These are phyloP conservation scores for Atrina japonica DNA, from an alignment of 2,888 invertebrate genomes.

Conservation along the genomic window DNA sequence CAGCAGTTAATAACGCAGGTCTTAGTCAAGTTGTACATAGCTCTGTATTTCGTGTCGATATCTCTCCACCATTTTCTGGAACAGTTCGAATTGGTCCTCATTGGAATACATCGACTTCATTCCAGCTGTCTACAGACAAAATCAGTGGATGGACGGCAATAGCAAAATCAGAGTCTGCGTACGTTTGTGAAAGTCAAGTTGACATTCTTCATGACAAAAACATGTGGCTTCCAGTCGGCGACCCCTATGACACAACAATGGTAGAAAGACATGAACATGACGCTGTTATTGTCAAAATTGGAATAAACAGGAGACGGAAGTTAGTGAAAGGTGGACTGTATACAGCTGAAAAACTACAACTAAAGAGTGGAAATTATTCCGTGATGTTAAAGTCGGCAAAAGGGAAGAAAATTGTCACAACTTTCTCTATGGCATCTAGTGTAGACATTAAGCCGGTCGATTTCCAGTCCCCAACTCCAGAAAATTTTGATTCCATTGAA, in stretches of 20 bases:
- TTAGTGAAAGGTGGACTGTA: slow-evolving; percentile 11
- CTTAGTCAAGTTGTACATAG: slow-evolving; percentile 1
- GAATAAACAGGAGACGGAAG: slow-evolving; percentile 9
- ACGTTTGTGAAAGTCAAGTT: slow-evolving; percentile 21
- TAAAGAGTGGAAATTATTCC: slow-evolving; percentile 42
- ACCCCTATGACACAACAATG: background rate
- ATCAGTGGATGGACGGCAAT: slow-evolving; percentile 27
- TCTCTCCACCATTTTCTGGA: slow-evolving; percentile 25
- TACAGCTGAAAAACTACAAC: background rate
- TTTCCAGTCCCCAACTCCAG: background rate
- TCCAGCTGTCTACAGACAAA: slow-evolving; percentile 21
- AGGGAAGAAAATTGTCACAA: slow-evolving; percentile 41
- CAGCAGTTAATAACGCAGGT: slow-evolving; percentile 37
- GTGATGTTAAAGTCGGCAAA: slow-evolving; percentile 24
- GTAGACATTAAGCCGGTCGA: slow-evolving; percentile 23
- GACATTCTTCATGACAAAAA: background rate
- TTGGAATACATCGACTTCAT: slow-evolving; percentile 20
- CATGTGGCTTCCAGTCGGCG: background rate
- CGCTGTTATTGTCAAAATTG: background rate
- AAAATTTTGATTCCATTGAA: background rate
- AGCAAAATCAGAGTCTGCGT: slow-evolving; percentile 13
- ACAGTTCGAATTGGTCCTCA: slow-evolving; percentile 30
- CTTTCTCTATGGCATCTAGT: slow-evolving; percentile 29
- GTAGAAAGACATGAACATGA: background rate
- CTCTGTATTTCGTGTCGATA: slow-evolving; percentile 30